phyloP scores from a whole-genome alignment of 1,140 invertebrate genomes.

The Nephotettix cincticeps region DNA sequence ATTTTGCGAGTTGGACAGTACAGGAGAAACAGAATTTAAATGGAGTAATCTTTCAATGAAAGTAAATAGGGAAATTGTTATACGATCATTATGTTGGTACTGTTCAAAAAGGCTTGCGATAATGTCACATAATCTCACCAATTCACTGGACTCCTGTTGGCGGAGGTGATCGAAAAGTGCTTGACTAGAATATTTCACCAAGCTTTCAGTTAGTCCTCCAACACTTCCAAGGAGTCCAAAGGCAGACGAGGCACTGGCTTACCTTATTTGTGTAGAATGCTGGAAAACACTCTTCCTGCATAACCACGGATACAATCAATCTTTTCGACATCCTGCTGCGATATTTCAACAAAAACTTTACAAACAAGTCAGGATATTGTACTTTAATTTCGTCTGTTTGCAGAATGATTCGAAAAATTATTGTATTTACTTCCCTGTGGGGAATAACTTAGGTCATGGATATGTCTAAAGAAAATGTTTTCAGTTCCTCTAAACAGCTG shows the following conservation, averaged over 20 bases:
- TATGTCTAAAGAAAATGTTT: too few species aligned
- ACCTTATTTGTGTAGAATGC: constrained; percentile 65
- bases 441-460: too few species aligned
- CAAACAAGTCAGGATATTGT: constrained; percentile 55
- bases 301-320: constrained; percentile 88
- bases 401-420: too few species aligned
- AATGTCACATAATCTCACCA: constrained; percentile 62
- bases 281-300: constrained; percentile 77
- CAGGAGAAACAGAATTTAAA: constrained; percentile 64
- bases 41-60: constrained; percentile 80
- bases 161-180: constrained; percentile 70
- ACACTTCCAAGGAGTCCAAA: constrained; percentile 79
- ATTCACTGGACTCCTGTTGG: constrained; percentile 50
- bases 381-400: constrained; percentile 33
- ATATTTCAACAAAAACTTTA: constrained; percentile 61
- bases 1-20: constrained; percentile 62
- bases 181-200: constrained; percentile 79
- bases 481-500: too few species aligned
- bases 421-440: too few species aligned
- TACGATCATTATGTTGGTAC: constrained; percentile 73
- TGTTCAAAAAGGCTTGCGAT: constrained; percentile 71
- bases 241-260: constrained; percentile 68
- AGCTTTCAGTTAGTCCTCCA: constrained; percentile 86
- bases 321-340: constrained; percentile 90
- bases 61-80: constrained; percentile 77